phyloP scores from a whole-genome alignment of 2,113 vertebrate genomes.

The Actenoides hombroni region DNA sequence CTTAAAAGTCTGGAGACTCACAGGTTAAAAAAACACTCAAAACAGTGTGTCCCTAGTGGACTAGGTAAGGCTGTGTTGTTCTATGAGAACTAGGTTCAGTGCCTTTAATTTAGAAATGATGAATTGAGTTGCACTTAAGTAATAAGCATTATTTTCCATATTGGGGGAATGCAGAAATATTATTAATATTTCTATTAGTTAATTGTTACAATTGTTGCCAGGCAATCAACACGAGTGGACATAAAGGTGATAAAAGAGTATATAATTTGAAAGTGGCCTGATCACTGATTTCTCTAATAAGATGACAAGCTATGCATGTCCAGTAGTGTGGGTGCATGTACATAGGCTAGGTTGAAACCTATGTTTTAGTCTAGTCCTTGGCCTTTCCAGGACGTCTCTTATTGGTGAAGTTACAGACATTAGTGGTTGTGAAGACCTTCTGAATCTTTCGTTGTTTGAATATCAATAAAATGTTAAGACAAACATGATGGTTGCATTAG shows the following conservation, averaged over 20 bases:
- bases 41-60: not conserved
- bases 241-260: not conserved
- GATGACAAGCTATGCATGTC: not conserved
- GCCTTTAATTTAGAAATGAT: not conserved
- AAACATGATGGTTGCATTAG: not conserved
- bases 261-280: rapidly evolving
- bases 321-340: not conserved
- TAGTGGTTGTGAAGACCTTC: not conserved
- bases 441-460: not conserved
- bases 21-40: not conserved
- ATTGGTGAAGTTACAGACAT: not conserved
- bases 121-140: not conserved
- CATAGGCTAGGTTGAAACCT: not conserved
- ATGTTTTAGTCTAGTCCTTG: not conserved
- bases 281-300: not conserved
- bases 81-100: not conserved
- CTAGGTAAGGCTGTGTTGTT: not conserved
- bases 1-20: not conserved
- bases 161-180: not conserved
- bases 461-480: not conserved
- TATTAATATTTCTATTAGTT: not conserved
- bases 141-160: not conserved
- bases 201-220: not conserved
- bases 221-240: not conserved
- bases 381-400: not conserved